Evolutionary conservation across 2,113 vertebrate species (phyloP), one percentile per base, ranked within the genome.

Genomic region (Coreoperca whiteheadi): DNA sequence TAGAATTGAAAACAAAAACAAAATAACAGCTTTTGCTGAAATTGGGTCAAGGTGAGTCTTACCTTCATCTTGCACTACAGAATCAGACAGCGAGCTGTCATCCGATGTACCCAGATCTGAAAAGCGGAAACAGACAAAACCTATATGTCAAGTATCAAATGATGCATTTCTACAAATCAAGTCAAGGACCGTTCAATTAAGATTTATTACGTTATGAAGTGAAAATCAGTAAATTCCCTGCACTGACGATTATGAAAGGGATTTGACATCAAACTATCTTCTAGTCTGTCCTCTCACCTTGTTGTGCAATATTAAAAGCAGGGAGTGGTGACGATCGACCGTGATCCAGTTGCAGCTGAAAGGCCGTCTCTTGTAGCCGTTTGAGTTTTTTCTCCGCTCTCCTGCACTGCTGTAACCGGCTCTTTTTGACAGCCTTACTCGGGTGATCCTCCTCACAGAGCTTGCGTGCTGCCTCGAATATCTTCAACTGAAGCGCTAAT

Each of bases 401-500:
- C 85, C 94, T 94, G 0, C 89, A 91, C 0, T 94, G 96, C 0
- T 94, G 96, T 64, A 95, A 79, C 0, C 97, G 94, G 82, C 95
- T 96, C 91, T 95, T 95, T 25, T 92, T 96, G 1, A 96, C 91
- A 54, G 96, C 94, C 59, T 97, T 94, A 75, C 94, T 94, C 1
- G 95, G 93, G 86, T 96, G 96, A 65, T 96, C 94, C 91, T 99
- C 97, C 0, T 82, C 87, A 30, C 92, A 96, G 11, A 99, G 96
- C 14, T 94, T 94, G 0, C 94, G 94, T 0, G 96, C 95, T 0
- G 98, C 98, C 82, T 96, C 95, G 0, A 96, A 95, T 34, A 99
- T 98, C 95, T 97, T 97, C 81, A 96, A 95, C 94, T 99, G 98
- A 83, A 99, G 94, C 0, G 97, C 96, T 85, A 98, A 92, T 61